Evolutionary conservation across 2,797 vertebrate genomes (phyloP), one percentile per base, ranked within the genome.

Genomic region (Poeciliopsis infans): DNA sequence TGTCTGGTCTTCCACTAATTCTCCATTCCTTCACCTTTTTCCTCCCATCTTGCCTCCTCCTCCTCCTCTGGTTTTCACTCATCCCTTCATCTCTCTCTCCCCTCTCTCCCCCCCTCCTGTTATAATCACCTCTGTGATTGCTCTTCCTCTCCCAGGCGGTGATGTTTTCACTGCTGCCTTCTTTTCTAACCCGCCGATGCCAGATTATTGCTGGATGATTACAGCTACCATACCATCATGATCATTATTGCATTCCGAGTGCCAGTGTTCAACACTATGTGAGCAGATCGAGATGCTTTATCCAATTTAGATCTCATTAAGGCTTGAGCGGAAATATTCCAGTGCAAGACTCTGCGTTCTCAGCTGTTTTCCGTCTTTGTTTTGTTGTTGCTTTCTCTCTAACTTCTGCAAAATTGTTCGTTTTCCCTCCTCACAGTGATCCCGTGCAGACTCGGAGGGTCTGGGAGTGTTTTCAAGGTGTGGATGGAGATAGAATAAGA

Each of bases 231-330:
- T 88, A 88, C 92, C 91, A 91, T 83, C 91, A 85, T 88, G 92
- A 93, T 94, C 90, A 89, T 95, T 92, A 94, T 92, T 92, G 93
- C 90, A 89, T 93, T 91, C 86, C 53, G 86, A 86, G 80, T 92
- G 93, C 85, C 88, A 78, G 82, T 88, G 87, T 91, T 92, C 88
- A 79, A 83, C 90, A 82, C 86, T 81, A 82, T 84, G 78, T 78
- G 90, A 88, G 86, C 86, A 85, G 88, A 90, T 90, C 85, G 53
- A 92, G 91, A 89, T 81, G 90, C 85, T 92, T 91, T 90, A 93
- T 93, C 94, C 91, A 93, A 93, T 94, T 94, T 93, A 92, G 92
- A 92, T 92, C 91, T 93, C 86, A 93, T 94, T 94, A 93, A 87
- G 89, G 86, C 89, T 88, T 74, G 90, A 92, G 90, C 93, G 88